Evolutionary conservation across 2,797 vertebrate genomes (phyloP), one percentile per base, ranked within the genome.

Genomic region (Rhinella marina): DNA sequence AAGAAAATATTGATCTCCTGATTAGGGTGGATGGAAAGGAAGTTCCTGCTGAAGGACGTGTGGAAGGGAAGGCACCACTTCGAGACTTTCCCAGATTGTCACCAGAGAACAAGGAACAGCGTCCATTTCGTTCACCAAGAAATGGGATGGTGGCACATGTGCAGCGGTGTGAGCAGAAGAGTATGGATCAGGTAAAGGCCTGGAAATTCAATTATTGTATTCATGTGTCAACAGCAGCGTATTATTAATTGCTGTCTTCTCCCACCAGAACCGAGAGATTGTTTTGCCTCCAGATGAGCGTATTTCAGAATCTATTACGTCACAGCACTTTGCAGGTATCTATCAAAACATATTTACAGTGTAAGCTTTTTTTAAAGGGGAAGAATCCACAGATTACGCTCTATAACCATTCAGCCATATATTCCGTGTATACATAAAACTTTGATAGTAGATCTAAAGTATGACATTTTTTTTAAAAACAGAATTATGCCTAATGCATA

Each of bases 11-110:
- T 32, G 2, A 41, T 85, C 41, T 85, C 4, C 12, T 81, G 11
- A 17, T 59, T 0, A 98, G 98, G 92, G 98, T 99, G 94, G 98
- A 99, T 57, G 98, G 97, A 82, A 98, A 97, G 92, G 98, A 98
- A 3, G 88, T 90, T 16, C 91, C 94, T 0, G 90, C 95, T 29
- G 93, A 93, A 90, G 95, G 95, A 91, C 95, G 95, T 81, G 76
- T 96, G 85, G 96, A 97, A 6, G 96, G 93, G 89, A 95, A 93
- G 89, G 91, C 92, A 11, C 93, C 95, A 21, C 93, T 94, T 1
- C 90, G 91, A 1, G 93, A 94, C 25, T 93, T 94, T 77, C 93
- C 93, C 29, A 88, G 92, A 19, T 87, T 92, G 10, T 90, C 94
- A 3, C 91, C 92, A 0, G 94, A 94, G 1, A 85, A 94, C 90